These are phyloP conservation scores for Lycopodina hypogea DNA, from an alignment of 37 sponge, comb jelly and placozoan genomes.

Conservation along the genomic window DNA sequence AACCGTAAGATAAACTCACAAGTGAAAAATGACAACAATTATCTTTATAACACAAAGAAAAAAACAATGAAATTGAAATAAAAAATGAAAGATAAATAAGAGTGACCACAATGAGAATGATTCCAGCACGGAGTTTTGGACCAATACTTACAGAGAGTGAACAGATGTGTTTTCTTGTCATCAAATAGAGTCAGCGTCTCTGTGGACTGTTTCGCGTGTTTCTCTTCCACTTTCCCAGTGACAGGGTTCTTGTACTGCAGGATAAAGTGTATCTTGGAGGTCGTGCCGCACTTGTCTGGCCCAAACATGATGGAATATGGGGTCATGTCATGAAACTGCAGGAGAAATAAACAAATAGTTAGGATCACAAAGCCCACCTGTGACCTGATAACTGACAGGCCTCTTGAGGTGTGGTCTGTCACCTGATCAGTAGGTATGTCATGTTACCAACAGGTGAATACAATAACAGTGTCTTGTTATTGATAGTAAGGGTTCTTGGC, in stretches of 20 bases:
- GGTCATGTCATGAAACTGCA: constrained; percentile 80
- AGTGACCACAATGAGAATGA: no score
- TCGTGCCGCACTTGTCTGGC: constrained; percentile 94
- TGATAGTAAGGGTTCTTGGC: no score
- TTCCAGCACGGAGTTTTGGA: no score
- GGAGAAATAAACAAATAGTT: neutral
- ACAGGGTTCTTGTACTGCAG: constrained; percentile 89
- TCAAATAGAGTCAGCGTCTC: constrained; percentile 62
- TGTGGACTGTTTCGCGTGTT: constrained; percentile 82
- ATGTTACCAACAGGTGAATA: no score
- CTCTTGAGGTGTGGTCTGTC: neutral
- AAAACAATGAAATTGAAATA: neutral
- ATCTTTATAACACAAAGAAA: neutral
- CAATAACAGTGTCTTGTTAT: no score
- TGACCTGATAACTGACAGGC: neutral
- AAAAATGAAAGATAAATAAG: no score
- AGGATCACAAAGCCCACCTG: constrained; percentile 25
- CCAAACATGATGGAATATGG: constrained; percentile 99
- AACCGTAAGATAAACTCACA: neutral
- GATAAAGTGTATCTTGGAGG: constrained; percentile 92
- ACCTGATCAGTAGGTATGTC: neutral
- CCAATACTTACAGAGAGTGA: constrained; percentile 68
- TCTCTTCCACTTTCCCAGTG: constrained; percentile 93
- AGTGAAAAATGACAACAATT: neutral
- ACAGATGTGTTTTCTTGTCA: constrained; percentile 90